These are phyloP conservation scores for Macrophya alboannulata DNA, from an alignment of 2,888 invertebrate genomes.

Conservation along the genomic window DNA sequence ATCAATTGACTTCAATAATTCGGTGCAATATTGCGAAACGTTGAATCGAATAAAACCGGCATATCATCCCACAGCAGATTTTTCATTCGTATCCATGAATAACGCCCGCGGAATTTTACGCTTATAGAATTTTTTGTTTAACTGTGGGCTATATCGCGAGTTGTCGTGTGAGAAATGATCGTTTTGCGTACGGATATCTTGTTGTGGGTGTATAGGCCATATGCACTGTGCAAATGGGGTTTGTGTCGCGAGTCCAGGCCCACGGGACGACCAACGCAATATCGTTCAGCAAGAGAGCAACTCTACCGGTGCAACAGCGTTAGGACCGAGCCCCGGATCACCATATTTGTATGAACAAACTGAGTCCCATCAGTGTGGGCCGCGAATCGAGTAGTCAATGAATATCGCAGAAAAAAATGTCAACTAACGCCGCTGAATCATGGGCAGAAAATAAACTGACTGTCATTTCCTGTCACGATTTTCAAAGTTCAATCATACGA, in stretches of 20 bases:
- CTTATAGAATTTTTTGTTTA: not conserved
- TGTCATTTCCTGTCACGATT: conserved; percentile 10
- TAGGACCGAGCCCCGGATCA: conserved; percentile 37
- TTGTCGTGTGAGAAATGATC: conserved; percentile 2
- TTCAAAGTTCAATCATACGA: not conserved
- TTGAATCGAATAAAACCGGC: not conserved
- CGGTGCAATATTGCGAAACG: not conserved
- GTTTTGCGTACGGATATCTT: conserved; percentile 18
- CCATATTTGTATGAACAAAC: conserved; percentile 40
- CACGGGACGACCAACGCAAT: conserved; percentile 54
- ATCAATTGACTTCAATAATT: too few species aligned
- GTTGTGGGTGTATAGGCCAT: conserved; percentile 37
- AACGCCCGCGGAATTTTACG: conserved; percentile 14
- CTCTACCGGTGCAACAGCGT: not conserved
- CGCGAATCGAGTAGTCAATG: conserved; percentile 48
- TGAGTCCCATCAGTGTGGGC: conserved; percentile 39
- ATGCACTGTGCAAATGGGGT: conserved; percentile 23
- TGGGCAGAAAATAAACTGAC: not conserved
- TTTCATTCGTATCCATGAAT: not conserved
- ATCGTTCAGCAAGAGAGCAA: conserved; percentile 38
- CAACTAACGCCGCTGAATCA: not conserved
- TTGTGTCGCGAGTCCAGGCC: conserved; percentile 29
- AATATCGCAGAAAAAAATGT: conserved; percentile 22
- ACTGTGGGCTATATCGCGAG: not conserved
- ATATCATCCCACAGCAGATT: not conserved